Evolutionary conservation across 2,113 vertebrate genomes (phyloP), one percentile per base, ranked within the genome.

Genomic region (Labeo rohita): DNA sequence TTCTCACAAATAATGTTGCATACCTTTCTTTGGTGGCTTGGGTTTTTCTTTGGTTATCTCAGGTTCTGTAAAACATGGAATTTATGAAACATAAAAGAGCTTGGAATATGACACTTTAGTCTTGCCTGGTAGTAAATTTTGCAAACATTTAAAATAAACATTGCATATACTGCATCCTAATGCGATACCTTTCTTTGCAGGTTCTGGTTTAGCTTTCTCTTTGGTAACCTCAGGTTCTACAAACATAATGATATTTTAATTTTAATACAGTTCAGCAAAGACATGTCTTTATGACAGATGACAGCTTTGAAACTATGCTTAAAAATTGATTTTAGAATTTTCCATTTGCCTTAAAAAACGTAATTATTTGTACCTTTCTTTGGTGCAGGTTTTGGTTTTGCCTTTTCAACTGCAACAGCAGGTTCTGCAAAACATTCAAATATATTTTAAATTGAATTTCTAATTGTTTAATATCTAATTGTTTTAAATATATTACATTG

Each of bases 11-110:
- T 11, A 54, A 21, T n/a, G 4, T 2, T 3, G 13, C 5, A 61
- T 45, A 92, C 89, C 92, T 90, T 79, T 49, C 86, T 87, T 90
- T 18, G 84, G 21, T 12, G 50, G n/a, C 70, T 66, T 86, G 1
- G 34, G 7, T 77, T 70, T 28, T 66, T 83, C 77, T 61, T 59
- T 79, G 6, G 54, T 79, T 43, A 59, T 79, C 2, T 72, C 8
- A 43, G 16, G 68, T 72, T 72, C 36, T 72, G 68, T 1, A 43
- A 43, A 72, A 21, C 9, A 61, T 3, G 8, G 4, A 34, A 21
- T 39, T 56, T 21, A 21, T 78, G 9, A 39, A 11, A 39, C 47
- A 39, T 56, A 56, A 36, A 56, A 18, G 10, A 28, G 13, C 15
- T 39, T 39, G 66, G 68, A 43, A 72, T 72, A 43, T 4, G 16